Evolutionary conservation across 1,140 invertebrate genomes (phyloP).

Genomic region (Rhizoglyphus robini): DNA sequence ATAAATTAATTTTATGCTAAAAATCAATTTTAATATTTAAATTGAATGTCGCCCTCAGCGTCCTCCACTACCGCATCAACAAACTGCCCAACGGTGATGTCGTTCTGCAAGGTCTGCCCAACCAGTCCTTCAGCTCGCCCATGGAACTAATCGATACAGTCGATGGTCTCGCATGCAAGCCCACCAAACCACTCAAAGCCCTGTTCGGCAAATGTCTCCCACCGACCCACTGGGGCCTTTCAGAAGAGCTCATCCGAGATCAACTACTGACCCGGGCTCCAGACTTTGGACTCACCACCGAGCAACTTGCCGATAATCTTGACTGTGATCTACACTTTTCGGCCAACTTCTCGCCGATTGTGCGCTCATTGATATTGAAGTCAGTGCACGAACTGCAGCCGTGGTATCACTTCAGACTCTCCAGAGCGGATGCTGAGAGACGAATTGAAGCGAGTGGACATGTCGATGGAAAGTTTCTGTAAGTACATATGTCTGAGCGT

Average conservation of each 20-base stretch:
- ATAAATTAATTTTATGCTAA: too few relatives aligned
- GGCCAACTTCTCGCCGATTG: slow-evolving; percentile 9
- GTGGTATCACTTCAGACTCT: slow-evolving; percentile 30
- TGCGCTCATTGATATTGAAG: slow-evolving; percentile 28
- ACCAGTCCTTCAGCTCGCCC: slow-evolving; percentile 27
- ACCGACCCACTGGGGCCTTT: slow-evolving; percentile 37
- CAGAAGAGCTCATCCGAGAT: slow-evolving; percentile 34
- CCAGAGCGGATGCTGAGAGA: slow-evolving; percentile 27
- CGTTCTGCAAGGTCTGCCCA: slow-evolving; percentile 26
- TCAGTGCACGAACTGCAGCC: slow-evolving; percentile 30
- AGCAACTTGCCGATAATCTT: not conserved
- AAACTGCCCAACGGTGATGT: slow-evolving; percentile 25
- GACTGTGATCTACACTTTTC: slow-evolving; percentile 13
- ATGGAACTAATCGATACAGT: slow-evolving; percentile 28
- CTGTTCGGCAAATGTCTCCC: slow-evolving; percentile 29
- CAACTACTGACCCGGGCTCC: slow-evolving; percentile 32
- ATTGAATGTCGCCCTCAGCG: too few relatives aligned
- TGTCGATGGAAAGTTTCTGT: slow-evolving; percentile 30
- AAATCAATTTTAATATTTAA: too few relatives aligned
- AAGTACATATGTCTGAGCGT: too few relatives aligned
- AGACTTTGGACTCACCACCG: slow-evolving; percentile 28
- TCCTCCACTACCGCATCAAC: slow-evolving; percentile 30
- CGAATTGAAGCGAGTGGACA: slow-evolving; percentile 27
- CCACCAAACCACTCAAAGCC: slow-evolving; percentile 32
- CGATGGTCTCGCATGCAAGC: slow-evolving; percentile 29